Conservation (phyloP, 2,888 invertebrate species). For the Pseudolycoriella hygida region DNA sequence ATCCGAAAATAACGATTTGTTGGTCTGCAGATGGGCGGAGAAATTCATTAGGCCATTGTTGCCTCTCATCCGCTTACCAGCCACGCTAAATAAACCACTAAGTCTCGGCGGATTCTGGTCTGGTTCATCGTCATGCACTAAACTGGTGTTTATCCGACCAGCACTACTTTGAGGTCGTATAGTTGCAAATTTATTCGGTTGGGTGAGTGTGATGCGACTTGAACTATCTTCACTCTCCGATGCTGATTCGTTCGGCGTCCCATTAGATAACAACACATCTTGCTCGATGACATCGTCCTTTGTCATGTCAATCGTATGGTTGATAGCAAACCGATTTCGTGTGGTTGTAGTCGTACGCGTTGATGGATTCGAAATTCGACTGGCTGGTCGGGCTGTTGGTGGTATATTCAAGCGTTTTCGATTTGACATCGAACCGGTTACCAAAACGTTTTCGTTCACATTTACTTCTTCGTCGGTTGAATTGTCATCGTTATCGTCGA, state of each 20-base stretch:
- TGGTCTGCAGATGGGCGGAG: conserved; percentile 24
- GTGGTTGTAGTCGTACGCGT: not conserved
- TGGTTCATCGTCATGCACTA: not conserved
- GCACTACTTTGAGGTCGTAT: not conserved
- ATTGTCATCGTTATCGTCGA: not conserved
- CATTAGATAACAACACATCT: not conserved
- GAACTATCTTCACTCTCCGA: not conserved
- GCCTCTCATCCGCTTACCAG: not conserved
- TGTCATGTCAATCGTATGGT: not conserved
- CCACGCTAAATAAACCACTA: not conserved
- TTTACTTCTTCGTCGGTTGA: not conserved
- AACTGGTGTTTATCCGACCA: not conserved
- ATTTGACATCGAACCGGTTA: not conserved
- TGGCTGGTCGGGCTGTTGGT: not conserved
- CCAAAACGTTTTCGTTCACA: not conserved
- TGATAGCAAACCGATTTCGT: not conserved
- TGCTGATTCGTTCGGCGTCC: not conserved
- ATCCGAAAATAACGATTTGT: conserved; percentile 24
- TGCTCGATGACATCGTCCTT: not conserved
- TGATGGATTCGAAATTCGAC: not conserved
- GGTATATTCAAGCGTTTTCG: not conserved
- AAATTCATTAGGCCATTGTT: conserved; percentile 15
- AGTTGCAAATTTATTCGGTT: not conserved
- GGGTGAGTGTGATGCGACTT: not conserved
- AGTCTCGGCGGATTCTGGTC: not conserved